Evolutionary conservation across 1,140 invertebrate species (phyloP).

Genomic region (Palaemon carinicauda): DNA sequence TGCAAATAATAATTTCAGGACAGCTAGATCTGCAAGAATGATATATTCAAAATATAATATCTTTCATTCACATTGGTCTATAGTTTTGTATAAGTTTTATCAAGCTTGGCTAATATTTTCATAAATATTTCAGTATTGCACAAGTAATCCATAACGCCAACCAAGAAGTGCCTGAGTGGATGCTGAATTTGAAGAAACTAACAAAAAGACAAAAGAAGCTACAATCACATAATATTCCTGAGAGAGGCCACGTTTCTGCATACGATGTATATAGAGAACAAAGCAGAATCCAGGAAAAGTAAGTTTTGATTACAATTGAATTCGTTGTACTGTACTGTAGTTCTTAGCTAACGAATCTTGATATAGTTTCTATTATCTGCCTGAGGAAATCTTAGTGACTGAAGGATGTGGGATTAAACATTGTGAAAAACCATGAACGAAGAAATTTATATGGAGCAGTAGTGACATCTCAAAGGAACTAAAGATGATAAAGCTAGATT

Average conservation of each 20-base stretch:
- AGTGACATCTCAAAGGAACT: too few relatives aligned
- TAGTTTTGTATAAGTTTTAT: too few relatives aligned
- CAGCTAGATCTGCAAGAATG: too few relatives aligned
- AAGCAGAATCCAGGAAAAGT: conserved; percentile 42
- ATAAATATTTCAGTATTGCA: conserved; percentile 52
- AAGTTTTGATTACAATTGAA: neutral
- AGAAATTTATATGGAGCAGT: too few relatives aligned
- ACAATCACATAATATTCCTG: conserved; percentile 70
- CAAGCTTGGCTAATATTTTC: neutral
- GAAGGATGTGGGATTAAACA: too few relatives aligned
- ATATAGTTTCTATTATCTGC: too few relatives aligned
- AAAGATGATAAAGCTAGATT: too few relatives aligned
- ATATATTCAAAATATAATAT: too few relatives aligned
- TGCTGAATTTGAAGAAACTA: conserved; percentile 80
- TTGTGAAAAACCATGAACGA: too few relatives aligned
- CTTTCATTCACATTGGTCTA: too few relatives aligned
- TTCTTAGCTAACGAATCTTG: neutral
- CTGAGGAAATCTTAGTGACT: too few relatives aligned
- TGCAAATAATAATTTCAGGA: too few relatives aligned
- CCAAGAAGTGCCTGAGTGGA: conserved; percentile 88
- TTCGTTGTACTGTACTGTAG: neutral
- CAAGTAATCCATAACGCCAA: conserved; percentile 74
- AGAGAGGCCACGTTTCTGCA: conserved; percentile 73
- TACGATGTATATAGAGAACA: conserved; percentile 65
- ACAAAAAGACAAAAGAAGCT: conserved; percentile 74